Evolutionary conservation across 2,888 invertebrate genomes (phyloP).

Genomic region (Graphium colonna): DNA sequence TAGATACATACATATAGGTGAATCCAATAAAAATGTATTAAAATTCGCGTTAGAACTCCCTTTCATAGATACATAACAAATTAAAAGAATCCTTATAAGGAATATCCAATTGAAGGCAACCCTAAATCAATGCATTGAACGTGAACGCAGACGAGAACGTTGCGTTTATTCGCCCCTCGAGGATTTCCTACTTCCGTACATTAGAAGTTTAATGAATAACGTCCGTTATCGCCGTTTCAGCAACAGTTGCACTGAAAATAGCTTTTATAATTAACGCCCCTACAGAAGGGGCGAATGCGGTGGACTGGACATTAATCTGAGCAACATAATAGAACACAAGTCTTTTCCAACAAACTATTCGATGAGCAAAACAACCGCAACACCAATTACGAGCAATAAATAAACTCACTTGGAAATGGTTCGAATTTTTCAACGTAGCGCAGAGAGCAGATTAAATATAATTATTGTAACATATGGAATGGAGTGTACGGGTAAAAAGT

Average conservation of each 20-base stretch:
- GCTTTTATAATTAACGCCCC: slow-evolving; percentile 23
- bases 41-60: too few relatives aligned
- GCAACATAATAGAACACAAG: slow-evolving; percentile 19
- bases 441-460: too few relatives aligned
- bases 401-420: slow-evolving; percentile 26
- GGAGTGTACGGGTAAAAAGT: not conserved
- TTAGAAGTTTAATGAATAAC: slow-evolving; percentile 18
- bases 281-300: slow-evolving; percentile 12
- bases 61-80: too few relatives aligned
- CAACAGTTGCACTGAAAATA: slow-evolving; percentile 22
- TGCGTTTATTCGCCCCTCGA: slow-evolving; percentile 5
- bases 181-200: slow-evolving; percentile 2
- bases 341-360: slow-evolving; percentile 16
- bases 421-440: too few relatives aligned
- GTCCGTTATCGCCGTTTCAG: slow-evolving; percentile 18
- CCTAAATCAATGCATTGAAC: too few relatives aligned
- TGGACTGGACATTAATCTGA: slow-evolving; percentile 16
- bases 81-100: too few relatives aligned
- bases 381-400: slow-evolving; percentile 22
- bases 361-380: slow-evolving; percentile 13
- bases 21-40: too few relatives aligned
- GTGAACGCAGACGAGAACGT: too few relatives aligned
- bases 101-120: too few relatives aligned
- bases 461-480: too few relatives aligned
- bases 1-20: too few relatives aligned